Base-by-base conservation (phyloP, 1,140 invertebrate genomes). In the Cotesia chilonis region DNA sequence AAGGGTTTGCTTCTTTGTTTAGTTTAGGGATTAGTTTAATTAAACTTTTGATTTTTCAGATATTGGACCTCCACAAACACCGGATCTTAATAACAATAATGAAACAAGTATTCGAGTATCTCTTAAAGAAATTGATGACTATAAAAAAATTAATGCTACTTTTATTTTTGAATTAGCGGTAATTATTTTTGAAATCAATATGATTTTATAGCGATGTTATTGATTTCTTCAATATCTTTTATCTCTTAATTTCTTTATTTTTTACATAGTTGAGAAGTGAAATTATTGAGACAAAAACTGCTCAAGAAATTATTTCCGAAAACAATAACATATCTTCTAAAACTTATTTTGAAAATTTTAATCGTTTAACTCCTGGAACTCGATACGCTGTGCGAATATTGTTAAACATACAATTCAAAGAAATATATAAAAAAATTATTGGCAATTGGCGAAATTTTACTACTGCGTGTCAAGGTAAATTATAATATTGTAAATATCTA, bases 391-490 rank as follows among this genome's bases (percentile, higher is more conserved):
- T 47, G 12, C 60, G 38, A 28, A n/a, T 47, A 37, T 28, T 28
- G 35, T 35, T 61, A 7, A 14, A 47, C 9, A 51, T 70, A 47
- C n/a, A 17, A n/a, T 41, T 0, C 17, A 37, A 36, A 10, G 3
- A n/a, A n/a, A 17, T 57, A 7, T 10, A 57, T 12, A 68, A 0
- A 41, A 64, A 20, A 3, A 65, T 59, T 54, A 12, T 61, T 4
- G 35, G 54, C 3, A 52, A 59, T n/a, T 36, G 54, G 61, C 35
- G 0, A 4, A 74, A 66, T 6, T 67, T 78, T 12, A 71, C 65
- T 6, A 76, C 73, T 9, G 7, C 0, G 1, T 77, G 77, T 60
- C 52, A 14, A 12, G 2, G 75, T 77, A 51, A 71, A 61, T 60
- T 14, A 47, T 57, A 36, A 37, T 37, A 47, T 68, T 38, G 20